These are phyloP conservation scores for Bemisia tabaci DNA, from an alignment of 1,140 invertebrate species.

Conservation along the genomic window DNA sequence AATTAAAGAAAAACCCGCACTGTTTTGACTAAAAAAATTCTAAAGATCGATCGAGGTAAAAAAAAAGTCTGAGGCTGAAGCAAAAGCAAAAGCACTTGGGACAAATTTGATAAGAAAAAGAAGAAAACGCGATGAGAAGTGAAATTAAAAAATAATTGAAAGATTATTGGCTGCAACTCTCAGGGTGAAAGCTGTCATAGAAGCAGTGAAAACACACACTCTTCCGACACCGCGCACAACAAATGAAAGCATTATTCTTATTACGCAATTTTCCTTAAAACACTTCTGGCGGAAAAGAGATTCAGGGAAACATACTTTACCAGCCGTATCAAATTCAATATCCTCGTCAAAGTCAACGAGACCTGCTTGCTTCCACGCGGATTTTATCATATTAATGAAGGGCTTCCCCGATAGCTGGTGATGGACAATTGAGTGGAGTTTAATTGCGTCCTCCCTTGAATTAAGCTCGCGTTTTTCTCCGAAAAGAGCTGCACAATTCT, in stretches of 20 bases:
- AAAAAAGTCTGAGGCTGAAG: no score
- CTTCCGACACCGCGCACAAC: conserved; percentile 9
- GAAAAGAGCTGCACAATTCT: conserved; percentile 9
- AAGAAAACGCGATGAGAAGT: no score
- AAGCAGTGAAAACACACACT: conserved; percentile 13
- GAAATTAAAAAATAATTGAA: no score
- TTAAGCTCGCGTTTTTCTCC: conserved; percentile 6
- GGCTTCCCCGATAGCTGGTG: conserved; percentile 12
- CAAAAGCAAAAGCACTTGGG: no score
- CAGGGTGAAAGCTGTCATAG: conserved; percentile 13
- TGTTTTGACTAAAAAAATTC: no score
- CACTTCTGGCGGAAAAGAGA: not conserved
- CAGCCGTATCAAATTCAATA: not conserved
- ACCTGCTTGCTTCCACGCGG: conserved; percentile 13
- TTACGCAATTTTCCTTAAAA: no score
- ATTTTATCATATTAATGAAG: conserved; percentile 18
- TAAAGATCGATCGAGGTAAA: no score
- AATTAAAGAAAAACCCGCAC: no score
- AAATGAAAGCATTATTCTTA: conserved; percentile 3
- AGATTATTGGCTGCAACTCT: no score
- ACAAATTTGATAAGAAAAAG: no score
- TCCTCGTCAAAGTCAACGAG: not conserved
- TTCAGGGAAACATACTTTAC: not conserved
- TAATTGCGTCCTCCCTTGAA: conserved; percentile 7
- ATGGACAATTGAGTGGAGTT: conserved; percentile 17